Conservation (phyloP, 2,888 invertebrate species). For the Lutraria lutraria region DNA sequence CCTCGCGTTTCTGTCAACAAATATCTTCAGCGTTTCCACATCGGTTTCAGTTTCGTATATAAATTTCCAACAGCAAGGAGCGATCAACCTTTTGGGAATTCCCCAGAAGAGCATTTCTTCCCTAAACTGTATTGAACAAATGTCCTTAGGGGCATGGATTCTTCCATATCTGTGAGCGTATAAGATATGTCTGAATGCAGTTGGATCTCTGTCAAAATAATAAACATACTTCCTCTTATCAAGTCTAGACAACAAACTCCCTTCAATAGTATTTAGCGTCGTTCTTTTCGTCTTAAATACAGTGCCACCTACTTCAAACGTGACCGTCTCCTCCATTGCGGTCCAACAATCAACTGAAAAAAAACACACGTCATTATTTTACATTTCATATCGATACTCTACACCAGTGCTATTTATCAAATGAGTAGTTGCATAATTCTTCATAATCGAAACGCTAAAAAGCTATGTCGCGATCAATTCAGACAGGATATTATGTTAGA, state of each 20-base stretch:
- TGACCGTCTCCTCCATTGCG: neutral
- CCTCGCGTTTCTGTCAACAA: slow-evolving; percentile 10
- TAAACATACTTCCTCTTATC: slow-evolving; percentile 6
- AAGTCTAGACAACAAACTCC: neutral
- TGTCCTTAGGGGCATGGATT: slow-evolving; percentile 26
- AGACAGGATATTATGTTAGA: too few species aligned
- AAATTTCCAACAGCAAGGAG: slow-evolving; percentile 38
- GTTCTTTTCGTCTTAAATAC: slow-evolving; percentile 8
- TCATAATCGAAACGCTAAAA: too few species aligned
- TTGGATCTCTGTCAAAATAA: slow-evolving; percentile 39
- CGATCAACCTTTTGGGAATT: neutral
- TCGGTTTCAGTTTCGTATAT: slow-evolving; percentile 29
- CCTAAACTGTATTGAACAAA: slow-evolving; percentile 33
- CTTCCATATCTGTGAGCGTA: slow-evolving; percentile 20
- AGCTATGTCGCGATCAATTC: too few species aligned
- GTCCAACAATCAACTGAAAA: neutral
- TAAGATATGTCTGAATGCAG: slow-evolving; percentile 25
- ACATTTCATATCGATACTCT: too few species aligned
- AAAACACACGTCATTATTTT: neutral
- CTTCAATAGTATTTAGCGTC: slow-evolving; percentile 4
- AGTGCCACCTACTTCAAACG: neutral
- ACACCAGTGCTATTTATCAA: too few species aligned
- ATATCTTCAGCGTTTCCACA: slow-evolving; percentile 34
- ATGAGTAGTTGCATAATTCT: too few species aligned
- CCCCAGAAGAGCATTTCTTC: slow-evolving; percentile 34